Evolutionary conservation across 2,113 vertebrate genomes (phyloP).

Genomic region (Henicopernis longicauda): DNA sequence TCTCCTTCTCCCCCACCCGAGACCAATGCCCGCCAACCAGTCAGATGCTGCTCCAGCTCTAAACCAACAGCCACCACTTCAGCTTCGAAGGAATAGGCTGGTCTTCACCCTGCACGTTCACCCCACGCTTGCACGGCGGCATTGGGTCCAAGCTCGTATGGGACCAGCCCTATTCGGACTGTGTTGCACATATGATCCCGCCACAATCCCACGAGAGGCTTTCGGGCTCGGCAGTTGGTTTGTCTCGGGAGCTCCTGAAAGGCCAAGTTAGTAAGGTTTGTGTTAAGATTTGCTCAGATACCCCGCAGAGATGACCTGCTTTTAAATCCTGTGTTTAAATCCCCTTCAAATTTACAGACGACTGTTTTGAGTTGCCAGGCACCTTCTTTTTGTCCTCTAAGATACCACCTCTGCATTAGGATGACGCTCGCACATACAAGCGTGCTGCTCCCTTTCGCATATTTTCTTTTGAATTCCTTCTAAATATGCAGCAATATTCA

Average conservation of each 20-base stretch:
- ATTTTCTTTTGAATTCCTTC: background rate
- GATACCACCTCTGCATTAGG: background rate
- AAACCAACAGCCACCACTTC: background rate
- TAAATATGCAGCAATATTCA: background rate
- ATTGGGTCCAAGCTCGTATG: background rate
- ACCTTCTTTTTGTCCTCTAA: background rate
- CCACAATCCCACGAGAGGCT: background rate
- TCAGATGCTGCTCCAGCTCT: background rate
- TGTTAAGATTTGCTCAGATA: background rate
- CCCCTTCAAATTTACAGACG: background rate
- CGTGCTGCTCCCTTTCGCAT: rapidly evolving
- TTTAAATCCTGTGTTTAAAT: background rate
- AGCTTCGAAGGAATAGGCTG: background rate
- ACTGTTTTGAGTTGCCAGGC: background rate
- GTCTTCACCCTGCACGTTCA: background rate
- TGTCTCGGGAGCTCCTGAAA: background rate
- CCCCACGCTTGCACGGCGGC: rapidly evolving
- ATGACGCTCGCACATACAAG: background rate
- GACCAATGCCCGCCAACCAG: background rate
- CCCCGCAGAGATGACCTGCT: background rate
- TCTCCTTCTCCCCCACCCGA: background rate
- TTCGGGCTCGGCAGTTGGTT: background rate
- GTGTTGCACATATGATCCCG: background rate
- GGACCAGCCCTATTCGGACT: background rate
- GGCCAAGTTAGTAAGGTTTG: background rate